These are phyloP conservation scores for Hippocampus mohnikei DNA, from an alignment of 2,113 vertebrate species.

Conservation along the genomic window DNA sequence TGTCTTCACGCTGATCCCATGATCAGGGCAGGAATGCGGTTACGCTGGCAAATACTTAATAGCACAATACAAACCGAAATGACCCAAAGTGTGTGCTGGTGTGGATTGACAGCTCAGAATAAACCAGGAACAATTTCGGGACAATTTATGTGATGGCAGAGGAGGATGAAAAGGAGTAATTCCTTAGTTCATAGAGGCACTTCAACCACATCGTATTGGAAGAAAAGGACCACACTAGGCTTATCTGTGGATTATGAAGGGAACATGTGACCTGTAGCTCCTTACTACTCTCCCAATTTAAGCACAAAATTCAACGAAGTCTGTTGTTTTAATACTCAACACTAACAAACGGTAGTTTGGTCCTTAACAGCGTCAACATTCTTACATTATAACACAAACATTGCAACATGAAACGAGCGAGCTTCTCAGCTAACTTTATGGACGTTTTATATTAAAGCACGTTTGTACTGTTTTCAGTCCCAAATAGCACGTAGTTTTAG, in stretches of 20 bases:
- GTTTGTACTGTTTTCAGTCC: background rate
- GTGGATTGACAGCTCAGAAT: background rate
- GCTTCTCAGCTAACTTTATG: background rate
- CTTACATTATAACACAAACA: background rate
- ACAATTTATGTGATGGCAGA: background rate
- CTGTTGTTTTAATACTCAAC: background rate
- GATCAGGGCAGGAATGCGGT: constrained; percentile 37
- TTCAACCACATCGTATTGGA: background rate
- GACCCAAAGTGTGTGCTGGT: background rate
- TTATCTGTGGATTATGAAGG: constrained; percentile 65
- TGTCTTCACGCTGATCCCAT: constrained; percentile 39
- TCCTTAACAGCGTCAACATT: constrained; percentile 8
- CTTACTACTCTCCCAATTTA: constrained; percentile 3
- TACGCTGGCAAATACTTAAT: background rate
- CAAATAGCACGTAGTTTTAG: constrained; percentile 1
- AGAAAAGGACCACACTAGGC: constrained; percentile 39
- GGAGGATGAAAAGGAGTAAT: background rate
- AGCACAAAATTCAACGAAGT: background rate
- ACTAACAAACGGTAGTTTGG: background rate
- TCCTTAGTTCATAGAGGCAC: background rate
- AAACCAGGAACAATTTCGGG: background rate
- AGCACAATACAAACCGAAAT: background rate
- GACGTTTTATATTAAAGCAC: background rate
- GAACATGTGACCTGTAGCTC: constrained; percentile 61
- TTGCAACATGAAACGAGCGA: background rate